These are phyloP conservation scores for Polydrusus pterygomalis DNA, from an alignment of 2,888 invertebrate genomes.

Conservation along the genomic window DNA sequence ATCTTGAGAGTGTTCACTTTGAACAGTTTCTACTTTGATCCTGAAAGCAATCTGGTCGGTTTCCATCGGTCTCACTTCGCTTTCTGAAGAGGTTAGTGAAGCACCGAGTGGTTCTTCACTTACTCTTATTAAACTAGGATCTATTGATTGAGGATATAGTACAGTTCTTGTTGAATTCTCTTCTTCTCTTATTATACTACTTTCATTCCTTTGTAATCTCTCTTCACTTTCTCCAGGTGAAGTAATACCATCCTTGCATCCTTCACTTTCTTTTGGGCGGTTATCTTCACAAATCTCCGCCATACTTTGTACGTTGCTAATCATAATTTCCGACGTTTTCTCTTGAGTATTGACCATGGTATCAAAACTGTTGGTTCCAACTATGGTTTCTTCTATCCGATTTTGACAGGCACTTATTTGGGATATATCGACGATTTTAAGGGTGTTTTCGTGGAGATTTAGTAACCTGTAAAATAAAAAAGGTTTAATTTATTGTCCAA, in stretches of 20 bases:
- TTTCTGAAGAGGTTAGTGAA: background rate
- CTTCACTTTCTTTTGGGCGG: background rate
- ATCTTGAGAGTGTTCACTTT: slow-evolving; percentile 22
- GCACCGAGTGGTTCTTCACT: background rate
- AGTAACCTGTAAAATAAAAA: slow-evolving; percentile 31
- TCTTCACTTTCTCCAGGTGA: too few species aligned
- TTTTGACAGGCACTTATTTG: slow-evolving; percentile 41
- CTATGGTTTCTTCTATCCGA: slow-evolving; percentile 31
- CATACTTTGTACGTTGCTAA: slow-evolving; percentile 57
- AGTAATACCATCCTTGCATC: too few species aligned
- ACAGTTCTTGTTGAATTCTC: too few species aligned
- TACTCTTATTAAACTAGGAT: background rate
- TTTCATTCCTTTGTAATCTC: background rate
- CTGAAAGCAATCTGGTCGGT: slow-evolving; percentile 42
- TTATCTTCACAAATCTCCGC: slow-evolving; percentile 43
- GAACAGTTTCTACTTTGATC: slow-evolving; percentile 33
- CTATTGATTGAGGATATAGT: background rate
- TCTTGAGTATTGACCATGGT: slow-evolving; percentile 22
- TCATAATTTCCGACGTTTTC: slow-evolving; percentile 51
- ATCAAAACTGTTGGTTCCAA: slow-evolving; percentile 29
- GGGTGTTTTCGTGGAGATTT: slow-evolving; percentile 35
- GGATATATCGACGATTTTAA: slow-evolving; percentile 47
- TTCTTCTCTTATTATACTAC: background rate
- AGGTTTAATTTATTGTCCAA: too few species aligned
- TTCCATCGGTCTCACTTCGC: slow-evolving; percentile 36